Base-by-base conservation (phyloP, 2,797 vertebrate species). In the Yasuhikotakia modesta region DNA sequence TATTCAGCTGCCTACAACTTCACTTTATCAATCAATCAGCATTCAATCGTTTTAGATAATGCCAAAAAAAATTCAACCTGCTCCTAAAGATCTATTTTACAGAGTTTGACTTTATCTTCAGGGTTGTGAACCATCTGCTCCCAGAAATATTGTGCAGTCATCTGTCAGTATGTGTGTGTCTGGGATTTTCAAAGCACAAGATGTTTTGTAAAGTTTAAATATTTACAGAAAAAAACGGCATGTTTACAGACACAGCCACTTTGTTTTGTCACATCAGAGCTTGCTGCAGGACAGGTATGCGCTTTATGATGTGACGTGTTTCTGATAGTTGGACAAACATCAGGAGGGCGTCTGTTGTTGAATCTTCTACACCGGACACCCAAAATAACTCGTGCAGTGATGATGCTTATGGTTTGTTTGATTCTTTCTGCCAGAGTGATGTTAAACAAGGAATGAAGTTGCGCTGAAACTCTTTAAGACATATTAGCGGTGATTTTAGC, bases 401-500 rank as follows among this genome's bases (percentile, higher is more conserved):
- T 58, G 70, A 82, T 77, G 50, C 86, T 79, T 61, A 70, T 35
- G 57, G 46, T 67, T 66, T 67, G 58, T 84, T 83, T 85, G 79
- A 85, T 85, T 83, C 70, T 70, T 79, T 80, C 78, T n/a, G 70
- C 68, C 69, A 46, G 68, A 55, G 72, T 73, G 83, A 82, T 27
- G 52, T 80, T 67, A 85, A 22, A 67, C 79, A 61, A 81, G 63
- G 76, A 64, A 77, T 67, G 32, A 83, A 80, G 75, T 78, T 76
- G 70, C 48, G 35, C 43, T 58, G 82, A 77, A 83, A 90, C 88
- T 92, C 90, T 91, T 92, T 91, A 91, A 86, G 89, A 91, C 90
- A 87, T 86, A 90, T 93, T 91, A 92, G 89, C 81, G 58, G 86
- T 88, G 90, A 91, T 90, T 92, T 90, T 85, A 90, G 85, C 81